Base-by-base conservation (phyloP, 1,140 invertebrate species). In the Papilio dardanus region DNA sequence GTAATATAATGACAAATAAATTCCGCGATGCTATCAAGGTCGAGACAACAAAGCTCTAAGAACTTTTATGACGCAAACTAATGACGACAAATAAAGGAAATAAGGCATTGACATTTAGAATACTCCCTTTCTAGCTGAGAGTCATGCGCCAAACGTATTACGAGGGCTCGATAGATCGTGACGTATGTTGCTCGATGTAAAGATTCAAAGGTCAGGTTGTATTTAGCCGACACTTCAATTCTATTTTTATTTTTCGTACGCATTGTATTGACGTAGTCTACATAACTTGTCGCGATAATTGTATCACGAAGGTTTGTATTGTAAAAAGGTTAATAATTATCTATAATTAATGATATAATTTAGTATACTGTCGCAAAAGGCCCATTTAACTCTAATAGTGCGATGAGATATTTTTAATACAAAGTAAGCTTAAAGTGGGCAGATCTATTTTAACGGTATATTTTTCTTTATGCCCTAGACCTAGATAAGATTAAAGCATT, bases 61-160 rank as follows among this genome's bases (percentile, higher is more conserved):
- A 58, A 58, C 21, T 54, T 58, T 5, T 50, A 62, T 62, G 54
- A 62, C 54, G 54, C 12, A 62, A 62, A 14, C 24, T 62, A 62
- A 30, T 62, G 54, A 62, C 54, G 54, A 62, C 54, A 62, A 16
- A n/a, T n/a, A n/a, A n/a, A n/a, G n/a, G n/a, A n/a, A 62, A 62
- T 12, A 62, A 62, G 54, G 54, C 54, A 62, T 62, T 62, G 54
- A 62, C 24, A 62, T 62, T 62, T 14, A 5, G 10, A 62, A 28
- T 28, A 24, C 54, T 28, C 21, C 24, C 54, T 28, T 28, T 62
- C 54, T 62, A 28, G 24, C 54, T 62, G 28, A 28, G 54, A 58
- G 54, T 62, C 54, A 28, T 62, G 21, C 54, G 54, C 24, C 54
- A 62, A 28, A 28, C 24, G 12, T 62, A 28, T 54, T 54, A 54